Percentiles rank a stretch among this genome's conserved stretches.
phyloP scores from a whole-genome alignment of 2,797 vertebrate species.

The Crenichthys baileyi region DNA sequence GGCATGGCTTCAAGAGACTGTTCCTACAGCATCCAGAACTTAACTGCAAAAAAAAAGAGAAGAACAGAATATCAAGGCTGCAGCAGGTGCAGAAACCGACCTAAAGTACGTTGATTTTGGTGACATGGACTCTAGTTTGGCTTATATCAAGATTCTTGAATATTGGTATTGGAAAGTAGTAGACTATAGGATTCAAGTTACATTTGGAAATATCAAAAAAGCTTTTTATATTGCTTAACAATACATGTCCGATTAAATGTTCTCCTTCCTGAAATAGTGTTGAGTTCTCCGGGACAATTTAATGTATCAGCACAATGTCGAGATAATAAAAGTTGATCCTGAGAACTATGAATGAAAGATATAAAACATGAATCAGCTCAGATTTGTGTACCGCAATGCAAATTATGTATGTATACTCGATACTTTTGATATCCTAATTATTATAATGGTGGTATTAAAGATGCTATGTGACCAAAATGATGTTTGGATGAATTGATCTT shows the following conservation, averaged over 20 bases:
- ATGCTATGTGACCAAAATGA: slow-evolving; percentile 82
- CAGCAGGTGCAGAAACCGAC: slow-evolving; percentile 68
- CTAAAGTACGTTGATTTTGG: slow-evolving; percentile 74
- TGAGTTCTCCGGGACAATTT: slow-evolving; percentile 77
- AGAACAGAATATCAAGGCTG: slow-evolving; percentile 69
- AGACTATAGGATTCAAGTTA: slow-evolving; percentile 82
- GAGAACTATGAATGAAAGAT: slow-evolving; percentile 77
- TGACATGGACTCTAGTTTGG: slow-evolving; percentile 80
- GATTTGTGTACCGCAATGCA: slow-evolving; percentile 83
- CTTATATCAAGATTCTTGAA: slow-evolving; percentile 81
- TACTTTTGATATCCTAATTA: slow-evolving; percentile 85
- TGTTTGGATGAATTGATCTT: slow-evolving; percentile 57
- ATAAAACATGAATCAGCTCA: slow-evolving; percentile 79
- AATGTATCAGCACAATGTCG: slow-evolving; percentile 81
- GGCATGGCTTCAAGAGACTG: slow-evolving; percentile 88
- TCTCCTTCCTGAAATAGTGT: slow-evolving; percentile 79
- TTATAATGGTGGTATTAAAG: slow-evolving; percentile 85
- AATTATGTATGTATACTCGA: slow-evolving; percentile 84
- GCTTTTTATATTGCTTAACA: slow-evolving; percentile 80
- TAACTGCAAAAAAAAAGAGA: slow-evolving; percentile 80
- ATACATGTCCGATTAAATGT: slow-evolving; percentile 82
- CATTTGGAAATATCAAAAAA: slow-evolving; percentile 80
- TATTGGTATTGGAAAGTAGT: slow-evolving; percentile 83
- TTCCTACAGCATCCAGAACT: slow-evolving; percentile 84
- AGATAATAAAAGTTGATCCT: slow-evolving; percentile 77